Evolutionary conservation across 2,888 invertebrate genomes (phyloP).

Genomic region (Cephus runcator): DNA sequence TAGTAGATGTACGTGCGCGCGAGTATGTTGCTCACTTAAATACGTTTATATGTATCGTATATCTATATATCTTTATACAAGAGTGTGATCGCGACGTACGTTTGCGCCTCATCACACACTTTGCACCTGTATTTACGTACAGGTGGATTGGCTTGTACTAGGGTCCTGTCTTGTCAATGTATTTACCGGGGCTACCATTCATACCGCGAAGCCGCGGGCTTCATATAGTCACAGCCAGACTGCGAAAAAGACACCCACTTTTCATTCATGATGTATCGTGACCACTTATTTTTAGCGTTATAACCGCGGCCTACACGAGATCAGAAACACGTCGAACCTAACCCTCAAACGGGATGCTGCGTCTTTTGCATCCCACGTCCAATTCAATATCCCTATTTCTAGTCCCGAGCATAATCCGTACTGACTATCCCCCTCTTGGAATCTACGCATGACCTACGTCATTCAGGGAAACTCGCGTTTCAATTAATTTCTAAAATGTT

Average conservation of each 20-base stretch:
- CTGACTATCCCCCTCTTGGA: neutral
- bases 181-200: slow-evolving; percentile 32
- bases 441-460: neutral
- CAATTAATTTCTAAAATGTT: neutral
- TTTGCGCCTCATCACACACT: neutral
- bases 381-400: slow-evolving; percentile 11
- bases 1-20: neutral
- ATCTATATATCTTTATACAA: neutral
- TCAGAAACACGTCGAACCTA: neutral
- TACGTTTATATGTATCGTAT: neutral
- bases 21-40: neutral
- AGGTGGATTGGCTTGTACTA: neutral
- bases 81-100: neutral
- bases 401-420: neutral
- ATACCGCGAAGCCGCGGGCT: slow-evolving; percentile 23
- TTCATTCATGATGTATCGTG: slow-evolving; percentile 29
- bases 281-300: neutral
- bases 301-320: neutral
- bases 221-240: slow-evolving; percentile 17
- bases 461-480: neutral
- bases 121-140: neutral
- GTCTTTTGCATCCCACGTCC: neutral
- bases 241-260: slow-evolving; percentile 31
- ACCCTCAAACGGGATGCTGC: neutral
- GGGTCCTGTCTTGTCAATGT: neutral